Percentiles rank a stretch among this genome's conserved stretches.
Evolutionary conservation across 1,140 invertebrate genomes (phyloP).

Genomic region (Planococcus citri): DNA sequence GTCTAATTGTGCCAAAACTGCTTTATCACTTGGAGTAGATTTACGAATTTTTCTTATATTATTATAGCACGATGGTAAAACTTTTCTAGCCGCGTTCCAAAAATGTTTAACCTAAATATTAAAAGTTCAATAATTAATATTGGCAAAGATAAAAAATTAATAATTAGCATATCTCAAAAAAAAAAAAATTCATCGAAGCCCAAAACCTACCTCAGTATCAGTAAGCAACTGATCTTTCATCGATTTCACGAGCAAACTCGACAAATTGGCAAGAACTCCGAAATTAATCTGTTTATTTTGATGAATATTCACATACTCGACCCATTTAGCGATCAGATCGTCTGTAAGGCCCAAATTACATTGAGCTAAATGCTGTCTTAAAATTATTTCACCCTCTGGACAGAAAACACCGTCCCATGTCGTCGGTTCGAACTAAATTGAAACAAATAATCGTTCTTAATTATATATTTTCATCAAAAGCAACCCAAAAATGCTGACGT

Average conservation of each 20-base stretch:
- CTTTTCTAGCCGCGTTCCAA: slow-evolving; percentile 60
- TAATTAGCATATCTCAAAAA: not conserved
- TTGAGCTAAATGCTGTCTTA: slow-evolving; percentile 84
- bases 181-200: too few relatives aligned
- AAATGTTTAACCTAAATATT: slow-evolving; percentile 46
- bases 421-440: slow-evolving; percentile 52
- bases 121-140: not conserved
- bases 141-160: not conserved
- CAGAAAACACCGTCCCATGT: slow-evolving; percentile 78
- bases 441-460: too few relatives aligned
- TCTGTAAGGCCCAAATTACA: slow-evolving; percentile 61
- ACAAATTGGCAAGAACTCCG: slow-evolving; percentile 51
- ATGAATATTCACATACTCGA: slow-evolving; percentile 58
- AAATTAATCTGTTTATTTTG: slow-evolving; percentile 62
- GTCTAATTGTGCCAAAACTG: slow-evolving; percentile 48
- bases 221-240: slow-evolving; percentile 46
- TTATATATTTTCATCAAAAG: too few relatives aligned
- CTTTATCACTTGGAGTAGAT: slow-evolving; percentile 53
- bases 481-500: slow-evolving; percentile 15
- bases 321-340: slow-evolving; percentile 56
- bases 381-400: slow-evolving; percentile 61
- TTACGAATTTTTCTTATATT: slow-evolving; percentile 59
- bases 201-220: slow-evolving; percentile 45
- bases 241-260: slow-evolving; percentile 49
- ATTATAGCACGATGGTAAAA: slow-evolving; percentile 60